Conservation (phyloP, 2,888 invertebrate species). For the Drosophila rubida region DNA sequence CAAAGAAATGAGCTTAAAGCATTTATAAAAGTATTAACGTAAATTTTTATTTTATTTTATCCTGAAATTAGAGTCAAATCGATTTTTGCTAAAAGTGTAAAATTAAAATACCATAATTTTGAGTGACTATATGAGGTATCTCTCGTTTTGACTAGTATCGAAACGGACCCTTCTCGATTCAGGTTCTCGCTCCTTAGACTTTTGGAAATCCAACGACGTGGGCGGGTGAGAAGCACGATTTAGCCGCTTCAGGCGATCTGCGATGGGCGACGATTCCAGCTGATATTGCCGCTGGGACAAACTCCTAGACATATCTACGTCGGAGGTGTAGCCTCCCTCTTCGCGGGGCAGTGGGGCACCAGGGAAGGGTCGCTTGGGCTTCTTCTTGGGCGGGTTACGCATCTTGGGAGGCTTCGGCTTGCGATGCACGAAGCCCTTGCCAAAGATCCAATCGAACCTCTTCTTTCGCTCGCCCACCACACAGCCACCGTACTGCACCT, state of each 20-base stretch:
- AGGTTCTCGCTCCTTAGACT: neutral
- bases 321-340: slow-evolving; percentile 38
- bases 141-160: slow-evolving; percentile 8
- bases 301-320: neutral
- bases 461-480: slow-evolving; percentile 67
- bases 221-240: slow-evolving; percentile 51
- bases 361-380: slow-evolving; percentile 8
- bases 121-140: slow-evolving; percentile 15
- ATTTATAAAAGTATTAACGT: neutral
- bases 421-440: slow-evolving; percentile 59
- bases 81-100: slow-evolving; percentile 23
- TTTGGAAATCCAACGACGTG: slow-evolving; percentile 20
- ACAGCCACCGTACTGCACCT: slow-evolving; percentile 73
- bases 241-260: slow-evolving; percentile 36
- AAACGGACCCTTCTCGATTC: slow-evolving; percentile 22
- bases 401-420: slow-evolving; percentile 52
- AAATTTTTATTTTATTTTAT: slow-evolving; percentile 2
- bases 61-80: neutral
- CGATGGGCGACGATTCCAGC: neutral
- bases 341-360: slow-evolving; percentile 24
- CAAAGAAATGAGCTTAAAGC: neutral
- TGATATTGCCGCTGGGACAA: neutral
- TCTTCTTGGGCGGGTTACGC: slow-evolving; percentile 48
- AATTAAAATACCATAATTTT: slow-evolving; percentile 32
- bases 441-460: slow-evolving; percentile 57